Percentiles rank a stretch among this genome's conserved stretches.
These are phyloP conservation scores for Ceratina australensis DNA, from an alignment of 1,140 invertebrate genomes.

Conservation along the genomic window DNA sequence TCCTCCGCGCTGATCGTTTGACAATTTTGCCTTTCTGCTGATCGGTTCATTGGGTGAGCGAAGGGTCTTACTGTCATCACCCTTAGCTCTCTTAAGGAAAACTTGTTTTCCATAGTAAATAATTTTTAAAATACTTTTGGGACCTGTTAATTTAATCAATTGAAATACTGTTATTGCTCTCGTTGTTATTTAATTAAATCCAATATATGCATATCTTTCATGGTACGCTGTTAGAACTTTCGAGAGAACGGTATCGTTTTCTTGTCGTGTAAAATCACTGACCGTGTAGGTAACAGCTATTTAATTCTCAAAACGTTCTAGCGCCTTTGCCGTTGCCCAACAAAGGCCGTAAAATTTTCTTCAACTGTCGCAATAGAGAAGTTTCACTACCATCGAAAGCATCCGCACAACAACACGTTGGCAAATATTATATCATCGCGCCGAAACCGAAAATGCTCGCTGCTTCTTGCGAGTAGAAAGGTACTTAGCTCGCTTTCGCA, in stretches of 20 bases:
- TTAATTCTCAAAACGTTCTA: slow-evolving; percentile 49
- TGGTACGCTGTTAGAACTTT: not conserved
- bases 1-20: not conserved
- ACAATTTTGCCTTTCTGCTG: not conserved
- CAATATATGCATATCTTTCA: not conserved
- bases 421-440: slow-evolving; percentile 52
- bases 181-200: too few relatives aligned
- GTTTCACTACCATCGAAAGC: slow-evolving; percentile 73
- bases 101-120: not conserved
- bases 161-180: not conserved
- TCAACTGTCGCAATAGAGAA: slow-evolving; percentile 66
- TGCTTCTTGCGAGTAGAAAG: slow-evolving; percentile 25
- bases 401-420: slow-evolving; percentile 43
- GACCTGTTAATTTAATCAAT: not conserved
- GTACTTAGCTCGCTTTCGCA: slow-evolving; percentile 14
- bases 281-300: not conserved
- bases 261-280: not conserved
- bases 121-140: not conserved
- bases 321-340: slow-evolving; percentile 60
- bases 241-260: not conserved
- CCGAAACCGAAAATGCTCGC: slow-evolving; percentile 2
- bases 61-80: not conserved
- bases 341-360: slow-evolving; percentile 63
- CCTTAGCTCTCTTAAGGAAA: not conserved
- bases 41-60: not conserved